Base-by-base conservation (phyloP, 64 coral and sea anemone genomes). In the Dendrophyllia cribrosa region DNA sequence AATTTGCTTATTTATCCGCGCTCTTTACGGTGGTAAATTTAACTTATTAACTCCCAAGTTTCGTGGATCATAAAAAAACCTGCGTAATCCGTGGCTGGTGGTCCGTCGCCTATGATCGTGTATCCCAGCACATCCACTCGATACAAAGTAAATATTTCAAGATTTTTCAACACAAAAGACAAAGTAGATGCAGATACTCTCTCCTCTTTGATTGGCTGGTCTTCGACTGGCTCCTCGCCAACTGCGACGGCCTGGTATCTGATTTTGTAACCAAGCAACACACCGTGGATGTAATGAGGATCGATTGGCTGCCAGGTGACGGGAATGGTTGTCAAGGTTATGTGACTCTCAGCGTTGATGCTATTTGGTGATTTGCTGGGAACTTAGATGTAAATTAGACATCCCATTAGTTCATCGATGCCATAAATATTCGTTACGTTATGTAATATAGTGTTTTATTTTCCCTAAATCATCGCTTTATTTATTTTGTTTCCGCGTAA, bases 161-260 rank as follows among this genome's bases (percentile, higher is more conserved):
- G 83, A 59, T 86, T 86, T 77, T 48, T 43, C 26, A 76, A 46
- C 7, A 62, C 22, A 23, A 83, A 4, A 14, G 58, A 13, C 23
- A 70, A 17, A 16, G 79, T 71, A 14, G 89, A 71, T 0, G 46
- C 3, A 4, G 3, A 56, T 8, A 76, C 78, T 45, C 78, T 53
- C 22, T 70, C 72, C 58, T 96, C 91, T 19, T 6, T 46, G 46
- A 87, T 85, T 23, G 91, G 91, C 12, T 81, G 14, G 3, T 91
- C 92, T 67, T 93, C 85, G 53, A 87, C 82, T 60, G 66, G 51
- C 43, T 96, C 95, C n/a, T 96, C 87, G 23, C 95, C 95, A 49
- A 90, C 48, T 49, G 74, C 76, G 6, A 96, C 76, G 58, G 86
- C 77, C 89, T 93, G 95, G 44, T 87, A 96, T 43, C 65, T 90